phyloP scores from a whole-genome alignment of 30 jellyfish, hydroid and myxozoan species.

The Nemopilema nomurai region DNA sequence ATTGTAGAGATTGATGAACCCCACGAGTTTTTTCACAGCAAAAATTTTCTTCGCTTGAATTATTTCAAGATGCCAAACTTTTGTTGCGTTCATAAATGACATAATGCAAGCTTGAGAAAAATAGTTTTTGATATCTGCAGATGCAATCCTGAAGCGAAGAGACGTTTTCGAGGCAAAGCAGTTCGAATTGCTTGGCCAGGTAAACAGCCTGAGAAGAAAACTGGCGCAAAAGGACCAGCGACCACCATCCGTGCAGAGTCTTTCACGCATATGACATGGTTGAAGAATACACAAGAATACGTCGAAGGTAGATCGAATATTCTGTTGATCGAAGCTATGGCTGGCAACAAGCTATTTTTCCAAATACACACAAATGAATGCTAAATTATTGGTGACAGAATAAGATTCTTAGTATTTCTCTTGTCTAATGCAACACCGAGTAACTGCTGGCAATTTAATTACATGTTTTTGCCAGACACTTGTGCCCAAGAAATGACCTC shows the following conservation, averaged over 20 bases:
- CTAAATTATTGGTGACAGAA: background rate
- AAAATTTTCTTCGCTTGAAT: too few species aligned
- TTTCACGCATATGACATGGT: background rate
- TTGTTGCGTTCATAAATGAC: too few species aligned
- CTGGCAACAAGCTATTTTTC: background rate
- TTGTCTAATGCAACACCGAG: too few species aligned
- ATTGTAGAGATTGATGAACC: too few species aligned
- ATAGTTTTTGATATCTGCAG: constrained; percentile 1
- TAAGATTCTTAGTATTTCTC: background rate
- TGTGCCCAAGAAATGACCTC: too few species aligned
- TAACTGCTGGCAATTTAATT: too few species aligned
- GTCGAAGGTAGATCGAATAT: background rate
- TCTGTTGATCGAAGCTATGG: background rate
- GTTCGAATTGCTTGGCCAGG: constrained; percentile 38
- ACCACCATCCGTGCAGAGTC: constrained; percentile 4
- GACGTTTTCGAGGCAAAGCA: constrained; percentile 47
- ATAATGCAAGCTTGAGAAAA: background rate
- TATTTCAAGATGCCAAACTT: too few species aligned
- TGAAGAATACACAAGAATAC: background rate
- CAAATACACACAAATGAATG: background rate
- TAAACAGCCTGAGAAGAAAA: constrained; percentile 37
- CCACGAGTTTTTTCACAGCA: too few species aligned
- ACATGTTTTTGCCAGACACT: too few species aligned
- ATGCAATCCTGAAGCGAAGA: constrained; percentile 20
- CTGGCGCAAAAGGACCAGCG: constrained; percentile 36